These are phyloP conservation scores for Dolichopus griseipennis DNA, from an alignment of 2,888 invertebrate genomes.

Conservation along the genomic window DNA sequence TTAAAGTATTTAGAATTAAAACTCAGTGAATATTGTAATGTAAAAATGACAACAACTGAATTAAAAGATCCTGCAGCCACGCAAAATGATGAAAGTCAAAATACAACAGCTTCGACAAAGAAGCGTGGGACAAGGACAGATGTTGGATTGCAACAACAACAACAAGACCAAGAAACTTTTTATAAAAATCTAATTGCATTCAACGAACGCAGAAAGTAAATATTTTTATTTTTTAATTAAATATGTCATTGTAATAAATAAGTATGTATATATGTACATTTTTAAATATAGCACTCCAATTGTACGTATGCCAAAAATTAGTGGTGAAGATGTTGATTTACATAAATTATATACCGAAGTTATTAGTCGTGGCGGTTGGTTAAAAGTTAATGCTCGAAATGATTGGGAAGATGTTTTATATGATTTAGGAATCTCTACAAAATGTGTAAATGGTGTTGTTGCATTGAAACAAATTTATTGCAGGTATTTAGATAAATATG, in stretches of 20 bases:
- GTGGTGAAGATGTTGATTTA: conserved; percentile 86
- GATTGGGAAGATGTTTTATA: conserved; percentile 79
- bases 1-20: not conserved
- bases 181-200: conserved; percentile 71
- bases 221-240: conserved; percentile 23
- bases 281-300: conserved; percentile 48
- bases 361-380: conserved; percentile 85
- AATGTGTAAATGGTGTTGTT: conserved; percentile 82
- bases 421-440: conserved; percentile 65
- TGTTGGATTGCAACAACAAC: conserved; percentile 17
- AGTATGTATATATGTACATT: conserved; percentile 10
- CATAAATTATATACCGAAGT: conserved; percentile 86
- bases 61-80: conserved; percentile 26
- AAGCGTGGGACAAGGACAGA: conserved; percentile 16
- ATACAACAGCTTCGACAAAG: conserved; percentile 20
- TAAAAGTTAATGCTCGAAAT: conserved; percentile 87
- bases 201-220: conserved; percentile 86
- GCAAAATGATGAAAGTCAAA: conserved; percentile 22
- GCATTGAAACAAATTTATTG: conserved; percentile 77
- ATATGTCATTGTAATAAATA: not conserved
- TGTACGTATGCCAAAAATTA: conserved; percentile 63
- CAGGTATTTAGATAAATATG: conserved; percentile 77
- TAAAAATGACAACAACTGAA: conserved; percentile 28
- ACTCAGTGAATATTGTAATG: not conserved
- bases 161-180: conserved; percentile 27